Percentiles rank a stretch among this genome's conserved stretches.
phyloP scores from a whole-genome alignment of 1,140 invertebrate genomes.

The Chlorops oryzae region DNA sequence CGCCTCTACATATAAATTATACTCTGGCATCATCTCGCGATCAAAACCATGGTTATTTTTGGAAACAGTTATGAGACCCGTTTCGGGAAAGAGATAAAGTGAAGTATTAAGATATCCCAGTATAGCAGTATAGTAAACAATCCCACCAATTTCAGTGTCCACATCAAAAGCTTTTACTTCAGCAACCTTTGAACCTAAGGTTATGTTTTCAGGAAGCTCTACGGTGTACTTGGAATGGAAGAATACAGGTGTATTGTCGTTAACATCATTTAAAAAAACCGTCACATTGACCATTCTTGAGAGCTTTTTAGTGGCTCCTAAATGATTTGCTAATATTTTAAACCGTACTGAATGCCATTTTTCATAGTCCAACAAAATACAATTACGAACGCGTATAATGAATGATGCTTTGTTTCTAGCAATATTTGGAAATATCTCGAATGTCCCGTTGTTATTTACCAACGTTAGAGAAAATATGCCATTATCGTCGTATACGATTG shows the following conservation, averaged over 20 bases:
- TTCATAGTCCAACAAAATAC: conserved; percentile 77
- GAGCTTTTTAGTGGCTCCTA: conserved; percentile 66
- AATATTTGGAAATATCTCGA: conserved; percentile 83
- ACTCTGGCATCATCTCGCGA: conserved; percentile 68
- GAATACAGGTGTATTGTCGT: conserved; percentile 85
- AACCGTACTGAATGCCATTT: conserved; percentile 63
- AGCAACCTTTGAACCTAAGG: conserved; percentile 64
- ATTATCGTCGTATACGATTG: conserved; percentile 69
- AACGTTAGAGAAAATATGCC: conserved; percentile 76
- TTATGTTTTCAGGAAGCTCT: conserved; percentile 72
- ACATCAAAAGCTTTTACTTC: conserved; percentile 70
- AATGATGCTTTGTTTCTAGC: conserved; percentile 74
- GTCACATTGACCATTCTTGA: conserved; percentile 67
- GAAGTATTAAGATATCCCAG: conserved; percentile 67
- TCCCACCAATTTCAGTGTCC: conserved; percentile 65
- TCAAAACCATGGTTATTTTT: conserved; percentile 71
- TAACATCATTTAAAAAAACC: conserved; percentile 78
- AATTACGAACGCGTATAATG: conserved; percentile 75
- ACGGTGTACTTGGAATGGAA: conserved; percentile 64
- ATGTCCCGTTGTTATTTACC: conserved; percentile 76
- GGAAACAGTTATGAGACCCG: conserved; percentile 72
- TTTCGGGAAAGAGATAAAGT: conserved; percentile 69
- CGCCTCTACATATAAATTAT: conserved; percentile 76
- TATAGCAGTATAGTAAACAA: conserved; percentile 69
- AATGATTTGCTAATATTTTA: conserved; percentile 71